Evolutionary conservation across 2,888 invertebrate species (phyloP), one percentile per base, ranked within the genome.

Genomic region (Osmoderma eremita): DNA sequence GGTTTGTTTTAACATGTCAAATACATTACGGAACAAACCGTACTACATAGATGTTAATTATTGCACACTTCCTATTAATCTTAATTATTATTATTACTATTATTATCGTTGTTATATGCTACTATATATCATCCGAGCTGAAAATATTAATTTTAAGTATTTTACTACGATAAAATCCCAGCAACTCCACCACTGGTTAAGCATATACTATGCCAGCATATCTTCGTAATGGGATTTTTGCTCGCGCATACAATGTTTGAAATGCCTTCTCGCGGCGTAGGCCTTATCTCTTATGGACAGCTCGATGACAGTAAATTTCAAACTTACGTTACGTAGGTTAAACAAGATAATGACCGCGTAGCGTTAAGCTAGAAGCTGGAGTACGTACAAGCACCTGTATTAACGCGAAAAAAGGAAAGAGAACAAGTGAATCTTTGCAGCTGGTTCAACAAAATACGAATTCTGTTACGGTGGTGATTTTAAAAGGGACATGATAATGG

Each of bases 271-370:
- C 30, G 30, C 18, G 6, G n/a, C 51, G 22, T 41, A 17, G 22
- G 17, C 24, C 58, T 58, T 58, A 58, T 58, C 58, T 58, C 13
- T 42, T 24, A 45, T 22, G 17, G 24, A 39, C 42, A 22, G n/a
- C 30, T 12, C 38, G 36, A 13, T 38, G 53, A 30, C 17, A 42
- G 42, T 58, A 58, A 30, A 58, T 58, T 58, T 58, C 42, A 58
- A 58, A 58, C 24, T 58, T 58, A 58, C 45, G 45, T 58, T 58
- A 58, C 42, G 42, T 42, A 45, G 58, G 45, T 58, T 58, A 58
- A 45, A 58, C 58, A 58, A 45, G 36, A 42, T 18, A 18, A 15
- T 15, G 42, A 15, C 42, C 24, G 42, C 24, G 24, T 12, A 12
- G 58, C 24, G 15, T 13, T 56, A n/a, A n/a, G n/a, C n/a, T n/a